Evolutionary conservation across 2,797 vertebrate genomes (phyloP), one percentile per base, ranked within the genome.

Genomic region (Danio jaintianensis): DNA sequence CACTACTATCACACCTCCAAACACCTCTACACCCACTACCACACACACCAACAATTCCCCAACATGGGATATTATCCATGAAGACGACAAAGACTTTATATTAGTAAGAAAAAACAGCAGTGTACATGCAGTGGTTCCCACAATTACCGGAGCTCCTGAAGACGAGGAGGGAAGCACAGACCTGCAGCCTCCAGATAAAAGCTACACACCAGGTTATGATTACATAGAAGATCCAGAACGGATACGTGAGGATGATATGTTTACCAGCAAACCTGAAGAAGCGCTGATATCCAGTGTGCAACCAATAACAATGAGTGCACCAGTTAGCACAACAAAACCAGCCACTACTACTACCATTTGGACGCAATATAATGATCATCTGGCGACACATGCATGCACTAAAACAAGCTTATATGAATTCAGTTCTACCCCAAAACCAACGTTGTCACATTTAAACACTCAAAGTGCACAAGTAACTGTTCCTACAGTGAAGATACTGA

Each of bases 121-220:
- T 20, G n/a, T 75, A 55, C 73, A 40, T 68, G 22, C 42, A 6
- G 7, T 68, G 50, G 67, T 13, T 40, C 13, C 58, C 36, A 52
- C 52, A 42, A 50, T 55, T 15, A 56, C 38, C 4, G 66, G 22
- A 50, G 85, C 88, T 29, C 83, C 87, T 6, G 85, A 61, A 47
- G 91, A 90, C 48, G 88, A 93, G 10, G 85, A 91, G 42, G 91
- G 91, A 67, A 92, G 89, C 8, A 87, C 89, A 6, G 78, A 90
- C 64, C 89, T 90, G 64, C 84, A 64, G 78, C 85, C 64, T 40
- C 47, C 78, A 13, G 72, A 86, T 42, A 11, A 36, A 18, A 85
- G 78, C 22, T 75, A 91, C 78, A 94, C 93, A 52, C 92, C 93
- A 0, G 91, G 89, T 75, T 93, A 94, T 67, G 88, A 92, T 86